These are phyloP conservation scores for Ceryle rudis DNA, from an alignment of 2,797 vertebrate species.

Conservation along the genomic window DNA sequence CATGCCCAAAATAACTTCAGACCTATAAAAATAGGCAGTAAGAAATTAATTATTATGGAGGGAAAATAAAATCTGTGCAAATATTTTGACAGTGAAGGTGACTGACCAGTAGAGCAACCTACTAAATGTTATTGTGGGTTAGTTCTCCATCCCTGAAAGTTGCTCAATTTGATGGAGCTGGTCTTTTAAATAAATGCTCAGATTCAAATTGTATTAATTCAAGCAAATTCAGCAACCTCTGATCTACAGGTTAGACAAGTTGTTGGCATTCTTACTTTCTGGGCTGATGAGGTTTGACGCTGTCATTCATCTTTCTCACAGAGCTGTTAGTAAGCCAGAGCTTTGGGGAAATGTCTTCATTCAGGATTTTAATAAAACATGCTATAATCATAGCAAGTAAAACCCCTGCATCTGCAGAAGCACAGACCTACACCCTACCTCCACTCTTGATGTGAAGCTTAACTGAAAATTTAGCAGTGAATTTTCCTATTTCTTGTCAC, in stretches of 20 bases:
- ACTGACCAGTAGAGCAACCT: constrained; percentile 25
- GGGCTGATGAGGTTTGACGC: background rate
- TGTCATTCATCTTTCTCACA: background rate
- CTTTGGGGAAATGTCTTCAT: background rate
- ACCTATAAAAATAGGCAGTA: constrained; percentile 27
- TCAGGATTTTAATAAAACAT: constrained; percentile 7
- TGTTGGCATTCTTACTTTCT: background rate
- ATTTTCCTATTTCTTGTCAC: background rate
- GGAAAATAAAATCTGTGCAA: constrained; percentile 25
- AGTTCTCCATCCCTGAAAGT: background rate
- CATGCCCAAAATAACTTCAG: background rate
- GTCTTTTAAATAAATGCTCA: constrained; percentile 11
- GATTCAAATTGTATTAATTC: background rate
- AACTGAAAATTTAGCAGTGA: background rate
- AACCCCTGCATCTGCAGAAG: background rate
- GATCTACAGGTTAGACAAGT: constrained; percentile 43
- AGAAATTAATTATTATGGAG: background rate
- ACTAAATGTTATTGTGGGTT: background rate
- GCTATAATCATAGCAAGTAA: background rate
- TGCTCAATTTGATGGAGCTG: background rate
- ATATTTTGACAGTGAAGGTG: constrained; percentile 40
- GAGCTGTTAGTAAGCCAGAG: background rate
- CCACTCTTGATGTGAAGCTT: background rate
- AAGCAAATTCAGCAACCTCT: background rate
- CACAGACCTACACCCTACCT: background rate